Base-by-base conservation (phyloP, 2,888 invertebrate species). In the Coelopa pilipes region DNA sequence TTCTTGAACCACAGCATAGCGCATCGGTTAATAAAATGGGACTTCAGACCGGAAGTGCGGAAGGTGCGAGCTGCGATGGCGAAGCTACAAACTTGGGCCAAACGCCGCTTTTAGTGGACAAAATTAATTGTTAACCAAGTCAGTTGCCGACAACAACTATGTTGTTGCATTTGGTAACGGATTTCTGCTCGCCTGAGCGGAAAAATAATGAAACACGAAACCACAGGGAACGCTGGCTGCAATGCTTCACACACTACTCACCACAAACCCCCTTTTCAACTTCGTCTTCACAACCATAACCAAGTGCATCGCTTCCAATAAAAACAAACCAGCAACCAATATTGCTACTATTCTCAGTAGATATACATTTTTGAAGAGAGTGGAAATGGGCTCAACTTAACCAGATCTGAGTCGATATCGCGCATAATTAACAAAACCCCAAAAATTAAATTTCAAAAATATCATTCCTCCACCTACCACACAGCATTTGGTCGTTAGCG, bases 111-210 rank as follows among this genome's bases (percentile, higher is more conserved):
- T 24, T n/a, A 11, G 62, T 7, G 13, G 17, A 11, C 62, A 45
- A 50, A 34, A 63, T 46, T 17, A 63, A 62, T 62, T n/a, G 70
- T 70, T 53, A 62, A n/a, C 34, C 34, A 34, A 34, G 50, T 34
- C 46, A 65, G 47, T 65, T 62, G 47, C 63, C 76, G 75, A 63
- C 74, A 24, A n/a, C 76, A 74, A 63, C 74, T 21, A n/a, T 50
- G 63, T 24, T 68, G 13, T 57, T 63, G 53, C 19, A 50, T 76
- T 75, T 83, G 83, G 80, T 80, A 81, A 80, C 83, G 83, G 83
- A 82, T 83, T 82, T 83, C 78, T 78, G 82, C 82, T 82, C 77
- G 81, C 83, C 74, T 80, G 79, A 82, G 83, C 82, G 78, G 77
- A 83, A 82, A 82, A 59, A 82, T 76, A 73, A 75, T 67, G 74